A percentile compares a stretch with the other conserved stretches of the same genome.
Evolutionary conservation across 2,797 vertebrate species (phyloP).

Genomic region (Amniataba percoides): DNA sequence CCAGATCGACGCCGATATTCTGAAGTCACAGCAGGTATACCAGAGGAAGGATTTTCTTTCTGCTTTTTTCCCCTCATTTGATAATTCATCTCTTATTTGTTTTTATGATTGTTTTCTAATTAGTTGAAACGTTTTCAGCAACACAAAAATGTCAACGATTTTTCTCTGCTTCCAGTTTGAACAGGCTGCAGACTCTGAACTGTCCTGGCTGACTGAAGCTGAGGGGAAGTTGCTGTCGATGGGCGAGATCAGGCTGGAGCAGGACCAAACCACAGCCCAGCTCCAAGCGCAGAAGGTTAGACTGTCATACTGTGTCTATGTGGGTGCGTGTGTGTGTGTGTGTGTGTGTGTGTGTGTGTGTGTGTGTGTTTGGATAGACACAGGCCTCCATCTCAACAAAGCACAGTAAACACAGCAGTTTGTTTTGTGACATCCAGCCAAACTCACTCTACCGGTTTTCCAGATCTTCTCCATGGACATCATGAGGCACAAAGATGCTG

Average conservation of each 20-base stretch:
- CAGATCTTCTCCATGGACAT: slow-evolving; percentile 98
- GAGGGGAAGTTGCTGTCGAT: slow-evolving; percentile 92
- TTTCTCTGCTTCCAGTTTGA: slow-evolving; percentile 89
- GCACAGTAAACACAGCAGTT: slow-evolving; percentile 49
- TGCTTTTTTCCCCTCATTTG: slow-evolving; percentile 28
- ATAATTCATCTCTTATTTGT: neutral
- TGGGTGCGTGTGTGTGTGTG: slow-evolving; percentile 30
- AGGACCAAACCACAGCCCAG: slow-evolving; percentile 93
- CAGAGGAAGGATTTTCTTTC: neutral
- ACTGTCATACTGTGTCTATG: neutral
- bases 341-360: slow-evolving; percentile 10
- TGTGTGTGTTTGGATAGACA: slow-evolving; percentile 37
- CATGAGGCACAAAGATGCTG: slow-evolving; percentile 95
- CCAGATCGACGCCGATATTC: slow-evolving; percentile 92
- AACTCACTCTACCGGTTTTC: slow-evolving; percentile 62
- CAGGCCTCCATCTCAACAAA: slow-evolving; percentile 32
- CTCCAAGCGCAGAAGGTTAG: slow-evolving; percentile 98
- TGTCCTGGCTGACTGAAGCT: slow-evolving; percentile 92
- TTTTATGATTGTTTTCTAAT: neutral
- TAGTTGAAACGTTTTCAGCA: neutral
- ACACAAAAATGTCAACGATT: neutral
- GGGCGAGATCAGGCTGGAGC: slow-evolving; percentile 94
- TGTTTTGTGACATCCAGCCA: slow-evolving; percentile 40
- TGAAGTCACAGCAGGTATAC: slow-evolving; percentile 94
- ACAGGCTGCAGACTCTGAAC: slow-evolving; percentile 92